Percentiles rank a stretch among this genome's conserved stretches.
These are phyloP conservation scores for Onchidella celtica DNA, from an alignment of 2,888 invertebrate species.

Conservation along the genomic window DNA sequence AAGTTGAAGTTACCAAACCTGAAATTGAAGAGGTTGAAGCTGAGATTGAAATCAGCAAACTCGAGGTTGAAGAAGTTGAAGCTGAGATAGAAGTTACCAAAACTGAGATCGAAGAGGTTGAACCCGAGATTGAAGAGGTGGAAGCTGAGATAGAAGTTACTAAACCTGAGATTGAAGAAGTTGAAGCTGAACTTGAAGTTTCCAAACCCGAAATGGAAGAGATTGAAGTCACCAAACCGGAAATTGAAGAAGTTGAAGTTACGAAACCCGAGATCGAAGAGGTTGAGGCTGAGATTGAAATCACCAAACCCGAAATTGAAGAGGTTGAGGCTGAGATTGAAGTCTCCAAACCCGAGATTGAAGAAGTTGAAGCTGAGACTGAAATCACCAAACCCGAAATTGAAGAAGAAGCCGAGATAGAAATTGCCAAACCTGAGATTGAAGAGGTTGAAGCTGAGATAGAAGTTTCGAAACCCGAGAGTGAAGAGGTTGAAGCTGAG, in stretches of 20 bases:
- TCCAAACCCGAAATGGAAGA: conserved; percentile 51
- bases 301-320: conserved; percentile 80
- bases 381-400: conserved; percentile 72
- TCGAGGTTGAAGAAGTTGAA: conserved; percentile 49
- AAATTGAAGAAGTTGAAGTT: conserved; percentile 49
- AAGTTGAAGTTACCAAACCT: conserved; percentile 29
- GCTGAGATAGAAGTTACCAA: conserved; percentile 52
- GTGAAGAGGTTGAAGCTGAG: conserved; percentile 26
- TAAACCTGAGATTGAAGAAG: conserved; percentile 77
- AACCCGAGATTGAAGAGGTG: conserved; percentile 50
- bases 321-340: conserved; percentile 79
- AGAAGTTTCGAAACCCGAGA: conserved; percentile 63
- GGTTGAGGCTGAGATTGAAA: conserved; percentile 30
- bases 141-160: not conserved
- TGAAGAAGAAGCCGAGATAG: conserved; percentile 80
- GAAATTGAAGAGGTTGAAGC: conserved; percentile 55
- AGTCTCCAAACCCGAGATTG: conserved; percentile 48
- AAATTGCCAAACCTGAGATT: conserved; percentile 30
- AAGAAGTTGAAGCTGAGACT: conserved; percentile 49
- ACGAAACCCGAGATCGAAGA: no score
- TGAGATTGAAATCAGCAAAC: conserved; percentile 70
- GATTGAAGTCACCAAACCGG: conserved; percentile 45
- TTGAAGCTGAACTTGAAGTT: conserved; percentile 63
- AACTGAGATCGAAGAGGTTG: conserved; percentile 65
- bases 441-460: conserved; percentile 62